phyloP scores from a whole-genome alignment of 2,888 invertebrate genomes.

The Nephrotoma appendiculata region DNA sequence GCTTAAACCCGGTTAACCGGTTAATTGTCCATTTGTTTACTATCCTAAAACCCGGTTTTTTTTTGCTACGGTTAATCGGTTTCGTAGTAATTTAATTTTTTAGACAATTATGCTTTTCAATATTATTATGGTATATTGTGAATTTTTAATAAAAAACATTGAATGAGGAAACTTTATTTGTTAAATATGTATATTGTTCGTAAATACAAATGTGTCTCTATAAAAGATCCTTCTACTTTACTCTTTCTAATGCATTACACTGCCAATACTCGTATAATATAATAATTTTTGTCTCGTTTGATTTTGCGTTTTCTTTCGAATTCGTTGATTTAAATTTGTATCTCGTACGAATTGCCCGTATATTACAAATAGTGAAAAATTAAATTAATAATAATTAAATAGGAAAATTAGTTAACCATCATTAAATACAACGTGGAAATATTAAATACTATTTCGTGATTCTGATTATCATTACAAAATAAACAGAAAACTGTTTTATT shows the following conservation, averaged over 20 bases:
- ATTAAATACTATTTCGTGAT: not conserved
- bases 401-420: not conserved
- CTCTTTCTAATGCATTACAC: no score
- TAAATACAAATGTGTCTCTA: no score
- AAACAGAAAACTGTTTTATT: not conserved
- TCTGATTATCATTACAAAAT: not conserved
- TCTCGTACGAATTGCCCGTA: not conserved
- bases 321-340: not conserved
- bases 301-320: not conserved
- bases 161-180: no score
- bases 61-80: not conserved
- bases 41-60: not conserved
- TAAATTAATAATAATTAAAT: not conserved
- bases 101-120: not conserved
- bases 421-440: not conserved
- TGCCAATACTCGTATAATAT: no score
- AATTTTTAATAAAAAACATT: no score
- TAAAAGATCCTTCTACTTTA: no score
- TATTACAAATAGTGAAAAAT: not conserved
- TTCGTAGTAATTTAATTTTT: not conserved
- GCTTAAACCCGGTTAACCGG: not conserved
- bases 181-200: no score
- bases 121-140: no score
- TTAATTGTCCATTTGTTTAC: not conserved
- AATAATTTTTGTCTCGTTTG: no score